phyloP scores from a whole-genome alignment of 1,140 invertebrate genomes.

The Nephila pilipes region DNA sequence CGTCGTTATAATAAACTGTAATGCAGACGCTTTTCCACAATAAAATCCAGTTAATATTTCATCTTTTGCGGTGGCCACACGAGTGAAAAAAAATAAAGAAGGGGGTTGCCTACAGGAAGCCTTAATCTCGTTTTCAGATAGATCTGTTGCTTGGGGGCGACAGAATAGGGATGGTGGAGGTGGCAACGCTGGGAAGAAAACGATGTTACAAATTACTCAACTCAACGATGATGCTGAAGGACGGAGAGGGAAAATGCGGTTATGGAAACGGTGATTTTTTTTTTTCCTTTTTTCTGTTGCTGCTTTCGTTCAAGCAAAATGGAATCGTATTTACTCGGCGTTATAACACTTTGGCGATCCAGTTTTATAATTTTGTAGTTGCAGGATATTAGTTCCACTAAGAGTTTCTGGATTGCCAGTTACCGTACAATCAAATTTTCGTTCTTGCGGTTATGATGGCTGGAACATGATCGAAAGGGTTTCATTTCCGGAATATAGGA shows the following conservation, averaged over 20 bases:
- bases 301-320: not conserved
- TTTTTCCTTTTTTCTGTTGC: not conserved
- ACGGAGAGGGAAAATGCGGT: not conserved
- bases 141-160: conserved; percentile 34
- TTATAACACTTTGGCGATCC: not conserved
- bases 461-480: too few relatives aligned
- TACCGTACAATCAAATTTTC: too few relatives aligned
- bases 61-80: not conserved
- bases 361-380: not conserved
- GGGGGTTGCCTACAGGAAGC: not conserved
- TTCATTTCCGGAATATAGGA: too few relatives aligned
- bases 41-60: conserved; percentile 39
- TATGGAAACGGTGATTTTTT: not conserved
- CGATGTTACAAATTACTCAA: conserved; percentile 45
- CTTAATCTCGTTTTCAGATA: conserved; percentile 20
- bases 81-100: not conserved
- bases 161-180: conserved; percentile 24
- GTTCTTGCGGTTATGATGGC: too few relatives aligned
- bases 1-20: conserved; percentile 30
- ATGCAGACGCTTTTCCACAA: conserved; percentile 16
- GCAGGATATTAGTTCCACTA: not conserved
- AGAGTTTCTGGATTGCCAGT: too few relatives aligned
- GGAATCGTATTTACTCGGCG: not conserved
- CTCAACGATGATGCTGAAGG: conserved; percentile 26
- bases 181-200: conserved; percentile 17